These are phyloP conservation scores for Lepidurus couesii DNA, from an alignment of 1,140 invertebrate genomes.

Conservation along the genomic window DNA sequence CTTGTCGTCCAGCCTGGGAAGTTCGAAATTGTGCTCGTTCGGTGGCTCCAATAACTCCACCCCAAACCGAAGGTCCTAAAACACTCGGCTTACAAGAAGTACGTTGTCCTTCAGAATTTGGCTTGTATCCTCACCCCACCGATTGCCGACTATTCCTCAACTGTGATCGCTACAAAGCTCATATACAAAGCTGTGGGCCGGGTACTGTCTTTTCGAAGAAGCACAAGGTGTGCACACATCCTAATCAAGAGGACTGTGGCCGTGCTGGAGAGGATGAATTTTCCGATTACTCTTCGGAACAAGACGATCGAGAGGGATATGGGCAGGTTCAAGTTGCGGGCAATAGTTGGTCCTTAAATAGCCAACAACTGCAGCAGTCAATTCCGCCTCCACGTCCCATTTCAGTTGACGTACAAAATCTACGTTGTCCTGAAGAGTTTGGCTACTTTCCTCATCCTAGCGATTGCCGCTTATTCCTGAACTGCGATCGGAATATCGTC, in stretches of 20 bases:
- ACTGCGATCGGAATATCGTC: constrained; percentile 57
- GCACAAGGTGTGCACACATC: constrained; percentile 26
- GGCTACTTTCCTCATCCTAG: constrained; percentile 56
- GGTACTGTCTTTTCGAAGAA: constrained; percentile 28
- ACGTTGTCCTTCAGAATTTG: constrained; percentile 32
- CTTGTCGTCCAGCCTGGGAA: not conserved
- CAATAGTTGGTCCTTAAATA: not conserved
- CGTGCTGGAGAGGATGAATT: not conserved
- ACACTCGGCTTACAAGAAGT: not conserved
- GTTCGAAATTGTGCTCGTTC: not conserved
- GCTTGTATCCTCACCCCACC: constrained; percentile 30
- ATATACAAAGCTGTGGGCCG: constrained; percentile 23
- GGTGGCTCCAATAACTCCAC: not conserved
- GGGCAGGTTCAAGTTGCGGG: not conserved
- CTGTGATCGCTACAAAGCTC: constrained; percentile 25
- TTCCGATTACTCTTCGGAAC: no score
- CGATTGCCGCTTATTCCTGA: constrained; percentile 61
- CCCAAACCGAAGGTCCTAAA: constrained; percentile 16
- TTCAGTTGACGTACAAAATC: not conserved
- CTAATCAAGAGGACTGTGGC: constrained; percentile 28
- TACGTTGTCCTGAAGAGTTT: constrained; percentile 32
- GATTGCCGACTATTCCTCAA: constrained; percentile 28
- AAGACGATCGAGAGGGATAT: not conserved
- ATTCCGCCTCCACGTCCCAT: constrained; percentile 6
- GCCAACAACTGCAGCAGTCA: no score